Evolutionary conservation across 2,113 vertebrate genomes (phyloP).

Genomic region (Pseudorectes ferrugineus): DNA sequence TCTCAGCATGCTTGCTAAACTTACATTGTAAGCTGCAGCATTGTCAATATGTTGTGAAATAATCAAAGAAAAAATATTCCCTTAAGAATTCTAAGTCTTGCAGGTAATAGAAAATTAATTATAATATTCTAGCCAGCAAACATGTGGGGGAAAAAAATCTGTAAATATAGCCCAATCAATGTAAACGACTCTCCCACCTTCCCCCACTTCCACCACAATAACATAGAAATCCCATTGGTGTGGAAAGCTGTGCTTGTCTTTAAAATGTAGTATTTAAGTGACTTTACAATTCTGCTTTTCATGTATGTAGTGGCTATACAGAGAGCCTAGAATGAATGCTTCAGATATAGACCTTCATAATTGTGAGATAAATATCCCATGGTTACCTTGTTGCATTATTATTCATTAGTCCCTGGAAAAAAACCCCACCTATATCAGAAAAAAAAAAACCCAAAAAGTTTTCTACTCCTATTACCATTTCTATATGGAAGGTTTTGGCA

Average conservation of each 20-base stretch:
- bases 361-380: not conserved
- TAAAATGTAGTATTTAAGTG: not conserved
- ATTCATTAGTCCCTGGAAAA: not conserved
- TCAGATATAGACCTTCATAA: not conserved
- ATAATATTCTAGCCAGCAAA: not conserved
- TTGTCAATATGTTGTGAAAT: not conserved
- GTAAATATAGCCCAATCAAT: not conserved
- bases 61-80: not conserved
- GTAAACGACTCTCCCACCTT: not conserved
- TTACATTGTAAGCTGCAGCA: not conserved
- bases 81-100: not conserved
- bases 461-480: not conserved
- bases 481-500: not conserved
- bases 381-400: not conserved
- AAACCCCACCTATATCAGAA: accelerated
- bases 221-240: not conserved
- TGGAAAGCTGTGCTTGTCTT: not conserved
- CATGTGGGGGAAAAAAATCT: not conserved
- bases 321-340: not conserved
- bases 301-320: not conserved
- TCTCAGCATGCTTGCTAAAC: not conserved
- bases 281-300: not conserved
- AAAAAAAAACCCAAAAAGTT: accelerated
- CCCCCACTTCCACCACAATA: not conserved
- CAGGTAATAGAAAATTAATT: not conserved